Evolutionary conservation across 2,113 vertebrate genomes (phyloP).

Genomic region (Odocoileus virginianus): DNA sequence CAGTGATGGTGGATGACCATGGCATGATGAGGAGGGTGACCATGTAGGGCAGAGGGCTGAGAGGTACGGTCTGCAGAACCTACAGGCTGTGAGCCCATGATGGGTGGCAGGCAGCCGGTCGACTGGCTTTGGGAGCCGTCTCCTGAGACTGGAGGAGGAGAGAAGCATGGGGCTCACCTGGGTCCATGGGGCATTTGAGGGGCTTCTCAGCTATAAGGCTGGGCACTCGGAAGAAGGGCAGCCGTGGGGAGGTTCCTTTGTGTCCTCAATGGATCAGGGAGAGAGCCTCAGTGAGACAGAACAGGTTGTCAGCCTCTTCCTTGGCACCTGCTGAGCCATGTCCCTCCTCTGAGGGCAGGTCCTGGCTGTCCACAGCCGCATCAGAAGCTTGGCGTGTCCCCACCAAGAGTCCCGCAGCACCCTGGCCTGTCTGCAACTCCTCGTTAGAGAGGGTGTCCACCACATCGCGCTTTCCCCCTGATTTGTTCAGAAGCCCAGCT

Average conservation of each 20-base stretch:
- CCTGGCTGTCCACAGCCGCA: neutral
- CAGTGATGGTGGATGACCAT: fast-evolving
- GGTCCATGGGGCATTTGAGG: neutral
- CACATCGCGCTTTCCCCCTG: neutral
- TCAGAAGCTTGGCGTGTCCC: neutral
- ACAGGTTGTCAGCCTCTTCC: neutral
- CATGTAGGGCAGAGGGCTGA: too few species aligned
- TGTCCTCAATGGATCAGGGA: neutral
- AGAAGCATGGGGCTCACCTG: neutral
- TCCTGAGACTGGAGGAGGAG: neutral
- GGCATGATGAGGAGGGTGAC: neutral
- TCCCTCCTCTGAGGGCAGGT: neutral
- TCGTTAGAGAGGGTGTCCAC: neutral
- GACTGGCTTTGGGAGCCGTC: neutral
- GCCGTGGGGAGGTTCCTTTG: neutral
- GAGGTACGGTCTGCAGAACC: neutral
- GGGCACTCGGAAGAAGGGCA: too few species aligned
- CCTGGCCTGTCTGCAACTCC: neutral
- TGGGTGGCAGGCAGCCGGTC: neutral
- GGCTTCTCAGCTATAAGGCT: neutral
- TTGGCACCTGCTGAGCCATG: neutral
- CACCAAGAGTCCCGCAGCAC: neutral
- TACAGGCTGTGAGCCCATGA: fast-evolving
- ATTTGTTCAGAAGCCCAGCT: constrained; percentile 21
- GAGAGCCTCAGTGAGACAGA: neutral